A percentile compares a stretch with the other conserved stretches of the same genome.
Evolutionary conservation across 2,888 invertebrate species (phyloP).

Genomic region (Limnephilus marmoratus): DNA sequence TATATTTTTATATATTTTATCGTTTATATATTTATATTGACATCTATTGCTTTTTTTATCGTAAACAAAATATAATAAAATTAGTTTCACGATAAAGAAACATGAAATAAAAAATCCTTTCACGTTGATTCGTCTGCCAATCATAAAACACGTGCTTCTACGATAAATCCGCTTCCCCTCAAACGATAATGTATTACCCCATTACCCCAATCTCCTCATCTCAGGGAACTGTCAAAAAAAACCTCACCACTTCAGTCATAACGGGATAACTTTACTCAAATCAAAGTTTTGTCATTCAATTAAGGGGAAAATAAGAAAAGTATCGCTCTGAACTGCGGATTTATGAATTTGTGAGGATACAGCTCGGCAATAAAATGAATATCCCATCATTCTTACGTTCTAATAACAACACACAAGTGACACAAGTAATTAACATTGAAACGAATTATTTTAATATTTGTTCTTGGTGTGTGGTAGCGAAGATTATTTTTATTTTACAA

Average conservation of each 20-base stretch:
- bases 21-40: too few species aligned
- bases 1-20: too few species aligned
- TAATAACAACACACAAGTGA: too few species aligned
- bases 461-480: too few species aligned
- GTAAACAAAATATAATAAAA: neutral
- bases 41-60: too few species aligned
- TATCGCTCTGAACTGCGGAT: neutral
- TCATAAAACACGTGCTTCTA: neutral
- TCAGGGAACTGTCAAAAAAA: neutral
- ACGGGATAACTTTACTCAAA: neutral
- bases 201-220: neutral
- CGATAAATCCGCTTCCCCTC: neutral
- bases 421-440: too few species aligned
- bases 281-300: conserved; percentile 2
- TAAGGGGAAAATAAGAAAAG: neutral
- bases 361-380: neutral
- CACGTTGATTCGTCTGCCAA: neutral
- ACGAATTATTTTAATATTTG: too few species aligned
- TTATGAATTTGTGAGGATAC: neutral
- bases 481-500: too few species aligned
- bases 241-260: neutral
- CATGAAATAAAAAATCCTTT: neutral
- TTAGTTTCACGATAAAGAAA: neutral
- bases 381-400: too few species aligned
- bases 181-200: neutral